phyloP scores from a whole-genome alignment of 2,888 invertebrate species.

The Nephrotoma appendiculata region DNA sequence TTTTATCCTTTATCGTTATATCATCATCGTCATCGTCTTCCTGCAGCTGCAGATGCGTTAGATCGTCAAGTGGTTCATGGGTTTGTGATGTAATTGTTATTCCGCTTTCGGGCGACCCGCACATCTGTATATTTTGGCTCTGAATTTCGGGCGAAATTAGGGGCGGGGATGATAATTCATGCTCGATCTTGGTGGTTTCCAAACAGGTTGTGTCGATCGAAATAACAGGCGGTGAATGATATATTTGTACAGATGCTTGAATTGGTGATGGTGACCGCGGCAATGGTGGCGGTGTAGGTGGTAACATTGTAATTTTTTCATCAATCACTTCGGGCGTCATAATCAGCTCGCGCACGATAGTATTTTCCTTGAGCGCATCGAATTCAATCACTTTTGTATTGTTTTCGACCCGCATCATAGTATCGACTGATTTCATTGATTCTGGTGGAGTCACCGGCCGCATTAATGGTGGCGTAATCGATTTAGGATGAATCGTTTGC shows the following conservation, averaged over 20 bases:
- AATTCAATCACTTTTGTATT: neutral
- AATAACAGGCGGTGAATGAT: neutral
- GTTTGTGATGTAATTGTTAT: neutral
- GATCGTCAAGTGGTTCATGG: neutral
- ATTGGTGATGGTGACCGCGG: neutral
- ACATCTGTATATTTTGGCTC: neutral
- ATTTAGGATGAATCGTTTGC: constrained; percentile 45
- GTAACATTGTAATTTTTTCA: neutral
- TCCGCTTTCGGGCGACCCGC: neutral
- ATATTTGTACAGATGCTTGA: neutral
- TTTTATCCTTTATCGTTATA: constrained; percentile 6
- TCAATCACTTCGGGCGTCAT: neutral
- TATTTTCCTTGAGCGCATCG: neutral
- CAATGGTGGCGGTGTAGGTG: neutral
- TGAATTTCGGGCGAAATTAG: neutral
- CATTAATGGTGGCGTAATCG: neutral
- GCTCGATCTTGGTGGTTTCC: neutral
- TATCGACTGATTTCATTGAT: constrained; percentile 18
- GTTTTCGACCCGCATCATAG: neutral
- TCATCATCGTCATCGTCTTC: neutral
- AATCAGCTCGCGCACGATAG: neutral
- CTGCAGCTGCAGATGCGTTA: constrained; percentile 11
- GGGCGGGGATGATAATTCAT: neutral
- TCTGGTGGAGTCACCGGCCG: neutral
- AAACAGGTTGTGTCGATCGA: neutral